Base-by-base conservation (phyloP, 92 coral and sea anemone species). In the Desmophyllum pertusum region DNA sequence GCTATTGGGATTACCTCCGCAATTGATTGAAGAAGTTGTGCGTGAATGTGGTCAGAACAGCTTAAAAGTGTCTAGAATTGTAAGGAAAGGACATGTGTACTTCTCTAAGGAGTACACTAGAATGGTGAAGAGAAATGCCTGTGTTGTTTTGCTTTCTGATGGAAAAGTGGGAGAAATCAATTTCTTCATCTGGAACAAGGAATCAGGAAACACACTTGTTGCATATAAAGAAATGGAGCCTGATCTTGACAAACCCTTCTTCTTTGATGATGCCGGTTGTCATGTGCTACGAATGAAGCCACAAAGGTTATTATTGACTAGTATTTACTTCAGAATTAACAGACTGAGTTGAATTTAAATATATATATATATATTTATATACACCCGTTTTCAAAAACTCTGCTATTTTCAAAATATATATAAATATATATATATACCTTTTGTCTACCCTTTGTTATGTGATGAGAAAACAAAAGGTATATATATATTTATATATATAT, bases 91-190 rank as follows among this genome's bases (percentile, higher is more conserved):
- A 7, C 85, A 89, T 41, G 88, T 89, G 21, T 78, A 38, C 65
- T 84, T 70, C 78, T 84, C 86, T n/a, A 84, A 73, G 70, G 85
- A 78, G 84, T 88, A 88, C 41, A 81, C 91, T 43, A 88, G 91
- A 53, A 83, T 88, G 91, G 80, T 70, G 2, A 76, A 77, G 43
- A 45, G 88, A 6, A 88, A 88, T 57, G 92, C 85, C 18, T 46
- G 39, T 48, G 78, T 76, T 76, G 88, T 88, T 19, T 52, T 88
- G 84, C 59, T 88, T 23, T 46, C 53, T 25, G 30, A 23, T 88
- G 85, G 92, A 17, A 35, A 77, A 45, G 88, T 88, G 36, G 92
- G 88, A 75, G 92, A 88, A 19, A 61, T 78, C 21, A 55, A 84
- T 78, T 84, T 31, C 59, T 88, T 78, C 62, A 77, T 76, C n/a